Evolutionary conservation across 2,888 invertebrate genomes (phyloP).

Genomic region (Taenaris catops): DNA sequence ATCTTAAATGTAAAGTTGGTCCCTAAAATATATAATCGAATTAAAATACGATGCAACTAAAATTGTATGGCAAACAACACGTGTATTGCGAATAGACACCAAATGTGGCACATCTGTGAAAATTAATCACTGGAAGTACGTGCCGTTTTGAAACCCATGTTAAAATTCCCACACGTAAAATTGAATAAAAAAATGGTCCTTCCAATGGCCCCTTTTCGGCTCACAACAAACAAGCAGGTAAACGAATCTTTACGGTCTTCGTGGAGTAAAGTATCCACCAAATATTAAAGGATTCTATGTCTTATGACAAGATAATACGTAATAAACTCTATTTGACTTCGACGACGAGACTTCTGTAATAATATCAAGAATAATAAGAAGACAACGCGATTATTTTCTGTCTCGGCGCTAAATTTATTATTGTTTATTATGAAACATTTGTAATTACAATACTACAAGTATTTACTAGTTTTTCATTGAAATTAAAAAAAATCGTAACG

Average conservation of each 20-base stretch:
- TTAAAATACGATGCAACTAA: no score
- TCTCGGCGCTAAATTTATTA: conserved; percentile 7
- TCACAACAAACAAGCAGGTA: conserved; percentile 78
- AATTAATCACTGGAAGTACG: conserved; percentile 69
- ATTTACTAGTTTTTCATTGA: no score
- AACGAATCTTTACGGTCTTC: conserved; percentile 70
- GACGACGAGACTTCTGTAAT: conserved; percentile 14
- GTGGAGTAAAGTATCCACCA: conserved; percentile 62
- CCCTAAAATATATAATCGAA: no score
- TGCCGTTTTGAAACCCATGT: conserved; percentile 66
- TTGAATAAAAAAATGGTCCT: conserved; percentile 69
- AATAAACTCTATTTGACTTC: conserved; percentile 16
- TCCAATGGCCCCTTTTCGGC: conserved; percentile 63
- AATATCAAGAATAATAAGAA: conserved; percentile 12
- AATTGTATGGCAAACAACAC: no score
- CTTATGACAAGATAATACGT: conserved; percentile 47
- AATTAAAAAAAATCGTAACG: no score
- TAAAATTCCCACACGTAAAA: conserved; percentile 78
- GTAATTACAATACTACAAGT: no score
- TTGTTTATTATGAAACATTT: conserved; percentile 1
- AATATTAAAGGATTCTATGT: conserved; percentile 56
- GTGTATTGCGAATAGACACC: conserved; percentile 63
- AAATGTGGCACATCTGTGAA: conserved; percentile 68
- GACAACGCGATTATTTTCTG: conserved; percentile 4
- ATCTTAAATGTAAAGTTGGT: no score